Evolutionary conservation across 2,888 invertebrate species (phyloP).

Genomic region (Trichogramma dendrolimi): DNA sequence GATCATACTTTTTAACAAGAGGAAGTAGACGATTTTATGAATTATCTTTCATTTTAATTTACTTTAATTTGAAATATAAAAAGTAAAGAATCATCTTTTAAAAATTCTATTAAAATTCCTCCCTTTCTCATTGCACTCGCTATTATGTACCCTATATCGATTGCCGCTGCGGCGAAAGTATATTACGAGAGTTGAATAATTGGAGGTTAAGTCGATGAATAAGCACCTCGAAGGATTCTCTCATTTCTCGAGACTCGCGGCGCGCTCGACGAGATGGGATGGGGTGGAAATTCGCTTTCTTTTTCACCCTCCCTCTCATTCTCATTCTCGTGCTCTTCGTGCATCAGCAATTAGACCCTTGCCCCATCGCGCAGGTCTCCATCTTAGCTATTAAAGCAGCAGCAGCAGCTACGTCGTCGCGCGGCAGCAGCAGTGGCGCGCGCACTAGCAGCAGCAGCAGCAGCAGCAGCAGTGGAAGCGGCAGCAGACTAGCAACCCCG

Average conservation of each 20-base stretch:
- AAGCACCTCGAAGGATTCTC: conserved; percentile 47
- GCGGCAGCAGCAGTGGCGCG: conserved; percentile 8
- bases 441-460: conserved; percentile 18
- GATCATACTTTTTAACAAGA: too few species aligned
- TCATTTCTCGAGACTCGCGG: conserved; percentile 21
- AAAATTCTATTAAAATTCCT: too few species aligned
- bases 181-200: conserved; percentile 17
- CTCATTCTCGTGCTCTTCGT: conserved; percentile 36
- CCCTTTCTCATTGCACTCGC: too few species aligned
- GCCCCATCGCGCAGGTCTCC: conserved; percentile 34
- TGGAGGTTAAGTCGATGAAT: conserved; percentile 36
- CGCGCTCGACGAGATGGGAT: conserved; percentile 18
- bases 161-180: too few species aligned
- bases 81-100: too few species aligned
- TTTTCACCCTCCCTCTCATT: too few species aligned
- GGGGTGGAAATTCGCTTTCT: conserved; percentile 32
- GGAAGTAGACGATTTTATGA: too few species aligned
- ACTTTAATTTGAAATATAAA: too few species aligned
- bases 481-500: conserved; percentile 41
- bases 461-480: conserved; percentile 10
- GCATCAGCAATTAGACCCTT: conserved; percentile 50
- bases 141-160: too few species aligned
- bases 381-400: conserved; percentile 43
- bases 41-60: too few species aligned
- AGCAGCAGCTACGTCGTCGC: neutral